Base-by-base conservation (phyloP, 2,113 vertebrate genomes). In the Regulus satrapa region DNA sequence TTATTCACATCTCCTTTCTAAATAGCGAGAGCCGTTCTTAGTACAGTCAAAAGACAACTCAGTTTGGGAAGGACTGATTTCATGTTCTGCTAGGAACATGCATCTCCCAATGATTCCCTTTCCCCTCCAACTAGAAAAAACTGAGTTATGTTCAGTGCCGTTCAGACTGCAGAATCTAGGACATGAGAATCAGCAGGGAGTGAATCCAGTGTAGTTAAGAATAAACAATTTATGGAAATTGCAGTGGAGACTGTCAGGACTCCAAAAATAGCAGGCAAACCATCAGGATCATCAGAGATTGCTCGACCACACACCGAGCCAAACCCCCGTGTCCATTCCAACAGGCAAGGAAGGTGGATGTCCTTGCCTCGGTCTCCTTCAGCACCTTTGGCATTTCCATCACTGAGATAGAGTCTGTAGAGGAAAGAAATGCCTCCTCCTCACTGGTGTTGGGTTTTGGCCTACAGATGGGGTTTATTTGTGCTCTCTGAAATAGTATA, bases 191-290 rank as follows among this genome's bases (percentile, higher is more conserved):
- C 82, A 95, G 51, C 49, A 29, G 86, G 75, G 45, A 84, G 48
- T 43, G 54, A 85, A 94, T 76, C 49, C 82, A 88, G 5, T 14
- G 54, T 48, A 90, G 49, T 83, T 28, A 73, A 58, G 66, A 95
- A 93, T 76, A 87, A 82, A 92, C 31, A 88, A 92, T 82, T 80
- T 85, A 83, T 83, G 75, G 71, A 95, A 82, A 83, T 83, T 52
- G 51, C 67, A 88, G 63, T 80, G 63, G 71, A 88, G 75, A 83
- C 46, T 64, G 63, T 69, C 45, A 88, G 55, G 63, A 68, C 76
- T 88, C 82, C 66, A 80, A 90, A 93, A 96, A 88, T 66, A 92
- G 72, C 85, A 83, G 77, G 58, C 34, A 94, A 78, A 66, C 81
- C 95, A 58, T 71, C 45, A n/a, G 52, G 54, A 85, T 64, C 31